Percentiles rank a stretch among this genome's conserved stretches.
phyloP scores from a whole-genome alignment of 2,113 vertebrate species.

The Sclerurus mexicanus region DNA sequence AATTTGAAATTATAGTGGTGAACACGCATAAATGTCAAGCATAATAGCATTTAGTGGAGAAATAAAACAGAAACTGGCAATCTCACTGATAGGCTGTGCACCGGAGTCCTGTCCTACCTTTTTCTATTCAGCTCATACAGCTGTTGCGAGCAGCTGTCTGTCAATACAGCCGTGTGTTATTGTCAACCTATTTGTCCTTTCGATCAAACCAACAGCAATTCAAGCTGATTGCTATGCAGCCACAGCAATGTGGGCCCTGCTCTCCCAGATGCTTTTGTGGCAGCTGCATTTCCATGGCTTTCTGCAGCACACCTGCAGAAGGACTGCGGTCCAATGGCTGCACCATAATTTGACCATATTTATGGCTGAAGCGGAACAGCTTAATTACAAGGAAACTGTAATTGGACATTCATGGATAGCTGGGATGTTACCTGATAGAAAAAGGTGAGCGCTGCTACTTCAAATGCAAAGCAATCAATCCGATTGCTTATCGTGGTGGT shows the following conservation, averaged over 20 bases:
- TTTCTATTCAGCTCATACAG: not conserved
- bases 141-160: not conserved
- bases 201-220: not conserved
- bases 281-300: constrained; percentile 57
- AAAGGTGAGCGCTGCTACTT: not conserved
- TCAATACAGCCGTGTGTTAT: not conserved
- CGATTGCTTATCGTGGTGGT: rapidly evolving
- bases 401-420: not conserved
- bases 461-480: not conserved
- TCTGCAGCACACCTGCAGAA: constrained; percentile 59
- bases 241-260: not conserved
- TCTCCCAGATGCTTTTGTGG: not conserved
- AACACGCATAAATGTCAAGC: not conserved
- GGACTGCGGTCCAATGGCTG: not conserved
- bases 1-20: not conserved
- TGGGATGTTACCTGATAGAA: not conserved
- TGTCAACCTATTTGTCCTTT: constrained; percentile 30
- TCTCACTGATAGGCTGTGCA: not conserved
- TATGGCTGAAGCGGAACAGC: not conserved
- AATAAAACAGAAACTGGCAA: constrained; percentile 36
- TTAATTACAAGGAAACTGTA: not conserved
- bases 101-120: not conserved
- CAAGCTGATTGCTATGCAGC: constrained; percentile 31
- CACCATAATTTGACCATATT: not conserved
- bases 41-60: constrained; percentile 1